Evolutionary conservation across 2,797 vertebrate genomes (phyloP).

Genomic region (Calcarius lapponicus): DNA sequence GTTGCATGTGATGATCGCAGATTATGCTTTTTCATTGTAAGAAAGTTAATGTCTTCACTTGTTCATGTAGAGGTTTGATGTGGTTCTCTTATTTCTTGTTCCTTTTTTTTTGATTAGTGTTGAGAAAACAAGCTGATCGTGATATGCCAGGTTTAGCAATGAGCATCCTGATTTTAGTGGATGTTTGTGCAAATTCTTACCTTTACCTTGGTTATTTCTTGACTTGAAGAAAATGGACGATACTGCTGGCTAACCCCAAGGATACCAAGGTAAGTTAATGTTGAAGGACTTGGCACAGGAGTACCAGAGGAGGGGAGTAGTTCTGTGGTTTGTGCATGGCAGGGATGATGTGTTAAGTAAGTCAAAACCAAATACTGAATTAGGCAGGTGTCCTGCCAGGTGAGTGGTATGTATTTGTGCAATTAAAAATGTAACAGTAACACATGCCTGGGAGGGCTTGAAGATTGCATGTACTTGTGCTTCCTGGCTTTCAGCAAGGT

Average conservation of each 20-base stretch:
- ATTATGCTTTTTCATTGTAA: neutral
- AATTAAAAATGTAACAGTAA: neutral
- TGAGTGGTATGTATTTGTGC: neutral
- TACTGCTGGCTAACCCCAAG: neutral
- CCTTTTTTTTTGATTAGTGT: rapidly evolving
- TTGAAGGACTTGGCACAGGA: neutral
- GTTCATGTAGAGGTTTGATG: neutral
- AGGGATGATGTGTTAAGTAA: neutral
- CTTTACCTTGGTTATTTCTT: neutral
- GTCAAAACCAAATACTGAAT: neutral
- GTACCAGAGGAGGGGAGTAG: neutral
- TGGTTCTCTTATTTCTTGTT: neutral
- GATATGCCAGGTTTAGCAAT: neutral
- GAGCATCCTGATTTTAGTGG: neutral
- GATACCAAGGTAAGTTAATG: neutral
- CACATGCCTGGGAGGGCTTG: neutral
- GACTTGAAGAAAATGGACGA: neutral
- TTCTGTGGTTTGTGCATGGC: neutral
- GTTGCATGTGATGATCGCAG: neutral
- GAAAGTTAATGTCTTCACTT: neutral
- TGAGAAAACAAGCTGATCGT: neutral
- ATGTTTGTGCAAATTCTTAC: neutral
- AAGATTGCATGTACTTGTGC: neutral
- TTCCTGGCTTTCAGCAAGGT: neutral
- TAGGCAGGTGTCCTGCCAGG: neutral